These are phyloP conservation scores for Doris montereyensis DNA, from an alignment of 2,888 invertebrate genomes.

Conservation along the genomic window DNA sequence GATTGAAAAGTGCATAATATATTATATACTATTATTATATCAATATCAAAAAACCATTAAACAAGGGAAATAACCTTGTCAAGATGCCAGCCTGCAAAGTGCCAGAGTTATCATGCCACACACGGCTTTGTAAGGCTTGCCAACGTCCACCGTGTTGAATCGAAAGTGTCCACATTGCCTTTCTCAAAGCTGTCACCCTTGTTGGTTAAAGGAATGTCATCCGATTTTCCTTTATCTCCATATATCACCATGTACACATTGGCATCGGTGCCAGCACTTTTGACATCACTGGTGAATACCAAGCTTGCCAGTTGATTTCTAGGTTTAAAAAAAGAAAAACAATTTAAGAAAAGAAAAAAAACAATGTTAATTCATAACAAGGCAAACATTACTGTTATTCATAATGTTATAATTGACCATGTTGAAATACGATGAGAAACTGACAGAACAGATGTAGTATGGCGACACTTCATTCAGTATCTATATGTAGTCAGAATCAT, in stretches of 20 bases:
- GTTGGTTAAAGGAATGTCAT: constrained; percentile 67
- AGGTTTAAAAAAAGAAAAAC: constrained; percentile 44
- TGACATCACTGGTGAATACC: constrained; percentile 69
- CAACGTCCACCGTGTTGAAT: constrained; percentile 66
- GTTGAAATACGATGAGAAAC: too few species aligned
- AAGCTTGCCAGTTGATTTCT: constrained; percentile 70
- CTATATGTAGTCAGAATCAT: too few species aligned
- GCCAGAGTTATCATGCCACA: constrained; percentile 71
- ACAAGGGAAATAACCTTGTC: constrained; percentile 59
- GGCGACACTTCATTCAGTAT: too few species aligned
- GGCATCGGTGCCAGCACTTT: constrained; percentile 71
- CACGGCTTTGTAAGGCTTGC: constrained; percentile 71
- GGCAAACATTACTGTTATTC: too few species aligned
- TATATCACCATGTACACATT: constrained; percentile 70
- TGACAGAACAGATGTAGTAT: too few species aligned
- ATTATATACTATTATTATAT: too few species aligned
- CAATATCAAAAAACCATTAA: too few species aligned
- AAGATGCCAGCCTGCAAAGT: constrained; percentile 72
- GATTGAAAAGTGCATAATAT: too few species aligned
- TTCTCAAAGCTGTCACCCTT: constrained; percentile 71
- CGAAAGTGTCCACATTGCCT: constrained; percentile 69
- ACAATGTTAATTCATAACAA: too few species aligned
- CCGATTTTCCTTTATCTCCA: constrained; percentile 71
- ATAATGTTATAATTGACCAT: too few species aligned
- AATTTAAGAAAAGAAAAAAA: not conserved